phyloP scores from a whole-genome alignment of 2,888 invertebrate species.

The Pseudanteris insignis region DNA sequence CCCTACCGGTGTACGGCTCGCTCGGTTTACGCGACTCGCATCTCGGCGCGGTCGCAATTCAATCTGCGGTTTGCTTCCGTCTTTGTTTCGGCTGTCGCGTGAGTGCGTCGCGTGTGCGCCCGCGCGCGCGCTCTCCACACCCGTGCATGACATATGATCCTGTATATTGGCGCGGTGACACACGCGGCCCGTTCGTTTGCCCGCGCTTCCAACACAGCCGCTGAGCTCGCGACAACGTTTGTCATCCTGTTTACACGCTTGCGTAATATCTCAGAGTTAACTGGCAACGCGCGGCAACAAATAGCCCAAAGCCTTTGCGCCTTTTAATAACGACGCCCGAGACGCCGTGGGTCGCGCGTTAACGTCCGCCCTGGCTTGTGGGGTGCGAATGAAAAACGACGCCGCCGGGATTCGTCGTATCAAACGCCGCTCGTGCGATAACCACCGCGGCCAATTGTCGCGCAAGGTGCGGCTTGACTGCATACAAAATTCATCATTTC shows the following conservation, averaged over 20 bases:
- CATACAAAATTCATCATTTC: no score
- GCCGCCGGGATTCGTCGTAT: neutral
- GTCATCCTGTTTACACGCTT: slow-evolving; percentile 47
- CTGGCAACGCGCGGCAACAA: slow-evolving; percentile 53
- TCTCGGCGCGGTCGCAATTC: slow-evolving; percentile 57
- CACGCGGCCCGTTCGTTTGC: slow-evolving; percentile 38
- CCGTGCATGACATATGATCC: slow-evolving; percentile 66
- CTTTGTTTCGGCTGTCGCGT: slow-evolving; percentile 4
- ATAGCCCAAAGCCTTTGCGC: slow-evolving; percentile 49
- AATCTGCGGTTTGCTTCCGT: slow-evolving; percentile 49
- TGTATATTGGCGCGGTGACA: slow-evolving; percentile 62
- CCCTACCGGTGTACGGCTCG: slow-evolving; percentile 58
- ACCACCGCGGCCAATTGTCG: no score
- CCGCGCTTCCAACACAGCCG: slow-evolving; percentile 41
- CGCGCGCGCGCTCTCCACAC: slow-evolving; percentile 42
- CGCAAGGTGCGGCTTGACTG: no score
- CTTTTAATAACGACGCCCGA: slow-evolving; percentile 49
- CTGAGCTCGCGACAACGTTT: slow-evolving; percentile 42
- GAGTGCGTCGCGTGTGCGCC: no score
- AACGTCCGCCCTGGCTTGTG: neutral
- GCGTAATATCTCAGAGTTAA: slow-evolving; percentile 64
- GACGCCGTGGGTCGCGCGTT: slow-evolving; percentile 13
- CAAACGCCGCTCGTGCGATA: neutral
- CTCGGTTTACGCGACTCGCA: slow-evolving; percentile 59
- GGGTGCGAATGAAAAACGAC: neutral